Conservation (phyloP, 1,140 invertebrate genomes). For the Diabrotica undecimpunctata region DNA sequence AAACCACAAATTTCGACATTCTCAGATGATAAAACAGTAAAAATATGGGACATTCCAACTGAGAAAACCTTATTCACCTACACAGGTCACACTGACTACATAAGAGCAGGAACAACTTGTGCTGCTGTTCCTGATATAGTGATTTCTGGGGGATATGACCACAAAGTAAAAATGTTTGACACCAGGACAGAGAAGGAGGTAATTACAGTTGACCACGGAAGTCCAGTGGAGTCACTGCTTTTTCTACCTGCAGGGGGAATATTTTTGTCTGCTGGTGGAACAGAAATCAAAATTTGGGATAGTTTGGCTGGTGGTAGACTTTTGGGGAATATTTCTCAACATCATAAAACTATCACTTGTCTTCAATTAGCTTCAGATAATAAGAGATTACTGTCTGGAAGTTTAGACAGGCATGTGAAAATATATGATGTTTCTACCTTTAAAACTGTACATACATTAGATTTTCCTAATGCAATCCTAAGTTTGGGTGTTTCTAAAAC, state of each 20-base stretch:
- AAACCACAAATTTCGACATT: slow-evolving; percentile 81
- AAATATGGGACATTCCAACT: slow-evolving; percentile 85
- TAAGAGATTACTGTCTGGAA: slow-evolving; percentile 80
- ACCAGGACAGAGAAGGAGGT: slow-evolving; percentile 67
- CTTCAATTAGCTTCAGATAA: slow-evolving; percentile 74
- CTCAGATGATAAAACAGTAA: slow-evolving; percentile 89
- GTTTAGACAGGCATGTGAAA: slow-evolving; percentile 91
- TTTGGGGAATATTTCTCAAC: slow-evolving; percentile 72
- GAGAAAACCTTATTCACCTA: slow-evolving; percentile 69
- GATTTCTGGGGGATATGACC: slow-evolving; percentile 91
- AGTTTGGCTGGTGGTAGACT: slow-evolving; percentile 79
- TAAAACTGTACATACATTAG: slow-evolving; percentile 82
- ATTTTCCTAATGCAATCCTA: slow-evolving; percentile 86
- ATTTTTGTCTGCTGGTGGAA: slow-evolving; percentile 88
- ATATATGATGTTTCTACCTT: slow-evolving; percentile 87
- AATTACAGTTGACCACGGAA: slow-evolving; percentile 79
- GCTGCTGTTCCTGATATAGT: slow-evolving; percentile 71
- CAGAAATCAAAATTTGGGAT: slow-evolving; percentile 92
- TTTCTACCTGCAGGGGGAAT: slow-evolving; percentile 87
- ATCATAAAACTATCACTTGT: slow-evolving; percentile 93
- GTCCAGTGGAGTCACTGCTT: slow-evolving; percentile 85
- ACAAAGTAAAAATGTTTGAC: slow-evolving; percentile 87
- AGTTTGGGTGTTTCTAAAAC: slow-evolving; percentile 77
- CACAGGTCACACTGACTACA: slow-evolving; percentile 74
- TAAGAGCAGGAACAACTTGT: slow-evolving; percentile 76